Percentiles rank a stretch among this genome's conserved stretches.
These are phyloP conservation scores for Dorcus parallelipipedus DNA, from an alignment of 2,888 invertebrate species.

Conservation along the genomic window DNA sequence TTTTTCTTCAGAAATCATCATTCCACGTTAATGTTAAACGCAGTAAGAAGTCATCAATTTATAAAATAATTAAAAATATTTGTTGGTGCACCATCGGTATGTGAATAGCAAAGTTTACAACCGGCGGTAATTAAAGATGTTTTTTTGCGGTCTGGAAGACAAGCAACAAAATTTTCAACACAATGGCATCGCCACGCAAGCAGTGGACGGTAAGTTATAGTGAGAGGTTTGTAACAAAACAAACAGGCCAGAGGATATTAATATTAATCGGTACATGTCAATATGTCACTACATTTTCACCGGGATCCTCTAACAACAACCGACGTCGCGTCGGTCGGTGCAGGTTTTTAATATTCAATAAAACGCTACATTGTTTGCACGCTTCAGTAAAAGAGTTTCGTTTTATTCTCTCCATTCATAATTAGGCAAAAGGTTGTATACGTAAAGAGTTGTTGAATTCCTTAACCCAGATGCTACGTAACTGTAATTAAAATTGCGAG, in stretches of 20 bases:
- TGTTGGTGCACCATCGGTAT: too few species aligned
- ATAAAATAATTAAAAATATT: too few species aligned
- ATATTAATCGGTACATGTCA: conserved; percentile 23
- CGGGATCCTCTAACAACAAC: conserved; percentile 8
- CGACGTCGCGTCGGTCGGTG: conserved; percentile 5
- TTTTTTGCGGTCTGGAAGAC: not conserved
- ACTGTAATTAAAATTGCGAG: conserved; percentile 33
- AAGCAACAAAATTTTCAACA: not conserved
- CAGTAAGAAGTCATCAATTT: too few species aligned
- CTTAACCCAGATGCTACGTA: conserved; percentile 17
- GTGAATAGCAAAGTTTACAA: too few species aligned
- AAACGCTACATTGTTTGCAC: conserved; percentile 11
- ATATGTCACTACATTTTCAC: conserved; percentile 21
- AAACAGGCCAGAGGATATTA: conserved; percentile 15
- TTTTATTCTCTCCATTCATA: too few species aligned
- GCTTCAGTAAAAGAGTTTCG: conserved; percentile 2
- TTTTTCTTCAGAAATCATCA: too few species aligned
- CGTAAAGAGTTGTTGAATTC: too few species aligned
- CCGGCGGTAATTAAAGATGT: too few species aligned
- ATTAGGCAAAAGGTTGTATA: too few species aligned
- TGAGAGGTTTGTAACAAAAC: conserved; percentile 10
- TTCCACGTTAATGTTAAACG: too few species aligned
- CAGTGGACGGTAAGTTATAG: not conserved
- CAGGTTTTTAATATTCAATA: conserved; percentile 11
- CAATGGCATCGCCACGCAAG: not conserved